These are phyloP conservation scores for Cacatua alba DNA, from an alignment of 2,113 vertebrate genomes.

Conservation along the genomic window DNA sequence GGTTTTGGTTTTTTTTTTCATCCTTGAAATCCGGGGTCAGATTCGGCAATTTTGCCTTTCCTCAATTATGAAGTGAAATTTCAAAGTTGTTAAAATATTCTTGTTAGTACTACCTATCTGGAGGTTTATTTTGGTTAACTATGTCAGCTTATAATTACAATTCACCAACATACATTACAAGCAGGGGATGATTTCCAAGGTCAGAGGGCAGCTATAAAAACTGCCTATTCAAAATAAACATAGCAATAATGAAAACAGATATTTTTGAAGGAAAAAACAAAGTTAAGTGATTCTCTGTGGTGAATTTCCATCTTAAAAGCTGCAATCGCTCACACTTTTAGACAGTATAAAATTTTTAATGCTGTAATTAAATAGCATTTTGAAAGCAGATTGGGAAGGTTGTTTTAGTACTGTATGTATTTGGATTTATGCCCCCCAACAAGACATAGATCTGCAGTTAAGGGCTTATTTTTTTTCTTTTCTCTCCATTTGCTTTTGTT, in stretches of 20 bases:
- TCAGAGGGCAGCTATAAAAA: not conserved
- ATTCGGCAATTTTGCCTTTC: not conserved
- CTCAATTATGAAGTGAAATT: not conserved
- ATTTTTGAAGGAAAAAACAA: not conserved
- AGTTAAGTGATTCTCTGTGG: not conserved
- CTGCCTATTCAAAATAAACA: not conserved
- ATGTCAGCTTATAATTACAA: not conserved
- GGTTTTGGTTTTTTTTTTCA: not conserved
- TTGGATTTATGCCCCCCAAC: not conserved
- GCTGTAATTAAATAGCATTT: not conserved
- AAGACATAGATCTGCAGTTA: not conserved
- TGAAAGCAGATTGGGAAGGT: not conserved
- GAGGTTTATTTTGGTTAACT: not conserved
- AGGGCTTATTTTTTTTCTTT: not conserved
- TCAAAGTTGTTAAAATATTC: not conserved
- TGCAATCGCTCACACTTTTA: not conserved
- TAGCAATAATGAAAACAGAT: not conserved
- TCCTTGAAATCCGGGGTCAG: not conserved
- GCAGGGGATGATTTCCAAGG: not conserved
- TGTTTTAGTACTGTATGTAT: not conserved
- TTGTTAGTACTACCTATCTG: not conserved
- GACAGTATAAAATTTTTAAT: not conserved
- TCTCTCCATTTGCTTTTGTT: conserved; percentile 31
- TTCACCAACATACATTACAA: not conserved
- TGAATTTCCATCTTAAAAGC: not conserved